A percentile compares a stretch with the other conserved stretches of the same genome.
phyloP scores from a whole-genome alignment of 2,888 invertebrate species.

The Idaea biselata region DNA sequence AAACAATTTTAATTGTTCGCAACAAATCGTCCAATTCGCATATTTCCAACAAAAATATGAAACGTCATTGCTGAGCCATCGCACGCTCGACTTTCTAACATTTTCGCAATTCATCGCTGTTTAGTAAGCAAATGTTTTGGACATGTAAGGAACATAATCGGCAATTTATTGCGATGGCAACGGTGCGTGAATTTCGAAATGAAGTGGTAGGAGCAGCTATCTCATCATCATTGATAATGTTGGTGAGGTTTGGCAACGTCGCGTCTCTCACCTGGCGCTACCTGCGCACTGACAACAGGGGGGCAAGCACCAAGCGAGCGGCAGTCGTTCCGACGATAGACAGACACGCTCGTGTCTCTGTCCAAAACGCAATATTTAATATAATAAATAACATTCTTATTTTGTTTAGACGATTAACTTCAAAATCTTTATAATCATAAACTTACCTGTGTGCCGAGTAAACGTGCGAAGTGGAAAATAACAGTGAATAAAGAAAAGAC shows the following conservation, averaged over 20 bases:
- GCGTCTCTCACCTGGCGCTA: conserved; percentile 67
- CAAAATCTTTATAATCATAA: conserved; percentile 33
- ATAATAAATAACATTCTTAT: conserved; percentile 51
- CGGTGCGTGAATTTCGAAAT: conserved; percentile 61
- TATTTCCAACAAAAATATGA: conserved; percentile 29
- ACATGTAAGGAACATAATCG: conserved; percentile 35
- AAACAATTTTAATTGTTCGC: conserved; percentile 15
- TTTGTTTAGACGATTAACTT: conserved; percentile 33
- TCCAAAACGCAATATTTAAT: conserved; percentile 40
- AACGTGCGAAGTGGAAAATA: conserved; percentile 44
- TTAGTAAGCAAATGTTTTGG: conserved; percentile 30
- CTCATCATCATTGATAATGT: conserved; percentile 77
- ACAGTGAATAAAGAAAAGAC: conserved; percentile 31
- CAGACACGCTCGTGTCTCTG: conserved; percentile 60
- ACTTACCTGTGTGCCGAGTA: conserved; percentile 33
- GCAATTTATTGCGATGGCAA: conserved; percentile 55
- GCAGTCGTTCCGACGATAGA: conserved; percentile 69
- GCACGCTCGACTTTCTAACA: conserved; percentile 35
- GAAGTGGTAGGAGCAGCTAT: conserved; percentile 61
- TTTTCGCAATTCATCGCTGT: conserved; percentile 44
- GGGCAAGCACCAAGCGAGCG: conserved; percentile 54
- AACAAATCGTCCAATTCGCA: conserved; percentile 30
- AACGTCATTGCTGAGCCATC: conserved; percentile 24
- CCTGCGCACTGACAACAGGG: conserved; percentile 78
- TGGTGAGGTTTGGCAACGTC: conserved; percentile 52